Percentiles rank a stretch among this genome's conserved stretches.
These are phyloP conservation scores for Cephus pygmeus DNA, from an alignment of 2,888 invertebrate genomes.

Conservation along the genomic window DNA sequence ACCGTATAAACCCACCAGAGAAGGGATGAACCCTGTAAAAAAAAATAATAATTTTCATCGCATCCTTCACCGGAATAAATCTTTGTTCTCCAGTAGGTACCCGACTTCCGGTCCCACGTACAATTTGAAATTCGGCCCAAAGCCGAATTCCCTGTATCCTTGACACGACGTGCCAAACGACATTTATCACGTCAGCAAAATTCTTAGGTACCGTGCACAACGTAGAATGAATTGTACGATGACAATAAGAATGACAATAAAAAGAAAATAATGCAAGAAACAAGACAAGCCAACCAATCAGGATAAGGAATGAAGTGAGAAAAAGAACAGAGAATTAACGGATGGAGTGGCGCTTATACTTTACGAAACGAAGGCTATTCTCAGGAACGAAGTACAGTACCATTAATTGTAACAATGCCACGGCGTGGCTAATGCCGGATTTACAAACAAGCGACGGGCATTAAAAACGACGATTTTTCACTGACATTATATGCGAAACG, in stretches of 20 bases:
- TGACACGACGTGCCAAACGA: not conserved
- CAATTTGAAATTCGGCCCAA: not conserved
- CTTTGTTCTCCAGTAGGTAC: not conserved
- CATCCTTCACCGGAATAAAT: not conserved
- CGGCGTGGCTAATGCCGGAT: conserved; percentile 3
- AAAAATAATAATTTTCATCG: not conserved
- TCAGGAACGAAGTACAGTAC: not conserved
- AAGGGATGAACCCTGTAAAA: not conserved
- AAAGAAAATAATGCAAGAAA: not conserved
- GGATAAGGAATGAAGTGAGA: not conserved
- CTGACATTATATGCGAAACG: not conserved
- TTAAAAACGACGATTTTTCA: conserved; percentile 1
- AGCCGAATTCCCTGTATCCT: not conserved
- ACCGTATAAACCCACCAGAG: not conserved
- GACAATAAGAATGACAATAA: not conserved
- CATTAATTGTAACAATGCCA: conserved; percentile 3
- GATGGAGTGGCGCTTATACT: not conserved
- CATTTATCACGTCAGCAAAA: not conserved
- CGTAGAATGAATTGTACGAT: not conserved
- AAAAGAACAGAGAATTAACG: not conserved
- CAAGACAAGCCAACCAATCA: not conserved
- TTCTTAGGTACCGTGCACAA: not conserved
- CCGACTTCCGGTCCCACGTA: not conserved
- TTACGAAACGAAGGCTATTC: not conserved
- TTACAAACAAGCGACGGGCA: not conserved